phyloP scores from a whole-genome alignment of 2,797 vertebrate species.

The Platyrinchus mystaceus region DNA sequence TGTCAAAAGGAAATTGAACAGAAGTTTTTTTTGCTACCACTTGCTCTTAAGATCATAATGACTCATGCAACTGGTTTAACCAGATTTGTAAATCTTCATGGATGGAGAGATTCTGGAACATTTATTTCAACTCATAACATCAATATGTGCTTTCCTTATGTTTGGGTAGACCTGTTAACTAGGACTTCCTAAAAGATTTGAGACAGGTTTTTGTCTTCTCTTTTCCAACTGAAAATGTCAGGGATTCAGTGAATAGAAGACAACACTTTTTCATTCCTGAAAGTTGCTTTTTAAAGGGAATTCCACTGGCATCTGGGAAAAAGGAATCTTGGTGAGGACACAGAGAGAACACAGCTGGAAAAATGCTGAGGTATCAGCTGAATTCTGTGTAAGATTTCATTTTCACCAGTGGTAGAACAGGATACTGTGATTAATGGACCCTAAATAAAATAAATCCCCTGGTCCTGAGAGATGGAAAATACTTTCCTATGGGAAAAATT shows the following conservation, averaged over 20 bases:
- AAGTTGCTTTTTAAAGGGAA: background rate
- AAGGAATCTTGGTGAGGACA: background rate
- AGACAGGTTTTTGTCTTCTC: background rate
- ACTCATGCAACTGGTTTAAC: constrained; percentile 12
- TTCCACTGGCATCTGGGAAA: background rate
- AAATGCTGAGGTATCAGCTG: background rate
- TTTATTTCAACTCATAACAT: background rate
- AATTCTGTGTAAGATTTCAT: background rate
- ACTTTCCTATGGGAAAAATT: background rate
- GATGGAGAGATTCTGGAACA: background rate
- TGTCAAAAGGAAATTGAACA: constrained; percentile 45
- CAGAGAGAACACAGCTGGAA: background rate
- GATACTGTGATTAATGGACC: background rate
- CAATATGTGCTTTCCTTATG: background rate
- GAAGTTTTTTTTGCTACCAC: constrained; percentile 30
- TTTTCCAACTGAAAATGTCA: background rate
- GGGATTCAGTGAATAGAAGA: background rate
- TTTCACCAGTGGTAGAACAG: background rate
- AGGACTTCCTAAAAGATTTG: background rate
- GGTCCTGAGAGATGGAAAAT: background rate
- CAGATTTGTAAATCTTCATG: constrained; percentile 2
- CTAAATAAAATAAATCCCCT: background rate
- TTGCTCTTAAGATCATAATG: constrained; percentile 39
- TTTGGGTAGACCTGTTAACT: background rate
- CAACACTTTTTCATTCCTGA: background rate